A percentile compares a stretch with the other conserved stretches of the same genome.
These are phyloP conservation scores for Saccostrea glomerata DNA, from an alignment of 1,140 invertebrate species.

Conservation along the genomic window DNA sequence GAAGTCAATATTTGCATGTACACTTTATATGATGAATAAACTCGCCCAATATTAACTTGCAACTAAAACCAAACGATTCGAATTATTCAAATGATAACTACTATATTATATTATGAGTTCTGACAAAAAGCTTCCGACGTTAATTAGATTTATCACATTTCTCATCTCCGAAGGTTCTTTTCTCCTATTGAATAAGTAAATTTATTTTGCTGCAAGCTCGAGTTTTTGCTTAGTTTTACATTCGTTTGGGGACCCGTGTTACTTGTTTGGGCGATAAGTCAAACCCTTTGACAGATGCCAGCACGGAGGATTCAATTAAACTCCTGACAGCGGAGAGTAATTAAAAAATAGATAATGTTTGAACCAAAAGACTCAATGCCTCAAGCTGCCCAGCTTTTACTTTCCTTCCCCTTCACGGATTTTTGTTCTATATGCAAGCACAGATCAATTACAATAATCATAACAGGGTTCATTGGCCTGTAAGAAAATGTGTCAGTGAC, in stretches of 20 bases:
- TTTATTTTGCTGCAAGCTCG: neutral
- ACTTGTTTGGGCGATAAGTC: neutral
- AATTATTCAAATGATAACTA: neutral
- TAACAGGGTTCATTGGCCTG: constrained; percentile 12
- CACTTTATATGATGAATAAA: too few relatives aligned
- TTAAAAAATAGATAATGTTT: neutral
- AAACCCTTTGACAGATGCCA: constrained; percentile 21
- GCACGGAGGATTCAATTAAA: constrained; percentile 2
- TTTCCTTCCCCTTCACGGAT: neutral
- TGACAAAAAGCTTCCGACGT: neutral
- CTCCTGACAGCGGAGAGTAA: neutral
- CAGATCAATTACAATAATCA: neutral
- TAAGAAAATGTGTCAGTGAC: neutral
- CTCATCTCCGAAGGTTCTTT: neutral
- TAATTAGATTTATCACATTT: constrained; percentile 4
- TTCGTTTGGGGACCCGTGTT: neutral
- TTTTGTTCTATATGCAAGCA: neutral
- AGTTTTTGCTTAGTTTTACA: neutral
- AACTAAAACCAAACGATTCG: neutral
- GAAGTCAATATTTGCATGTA: too few relatives aligned
- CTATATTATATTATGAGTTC: neutral
- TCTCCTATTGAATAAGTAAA: neutral
- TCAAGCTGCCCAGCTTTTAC: neutral
- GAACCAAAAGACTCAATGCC: neutral
- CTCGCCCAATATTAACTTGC: too few relatives aligned